Conservation (phyloP, 2,888 invertebrate species). For the Eupithecia inturbata region DNA sequence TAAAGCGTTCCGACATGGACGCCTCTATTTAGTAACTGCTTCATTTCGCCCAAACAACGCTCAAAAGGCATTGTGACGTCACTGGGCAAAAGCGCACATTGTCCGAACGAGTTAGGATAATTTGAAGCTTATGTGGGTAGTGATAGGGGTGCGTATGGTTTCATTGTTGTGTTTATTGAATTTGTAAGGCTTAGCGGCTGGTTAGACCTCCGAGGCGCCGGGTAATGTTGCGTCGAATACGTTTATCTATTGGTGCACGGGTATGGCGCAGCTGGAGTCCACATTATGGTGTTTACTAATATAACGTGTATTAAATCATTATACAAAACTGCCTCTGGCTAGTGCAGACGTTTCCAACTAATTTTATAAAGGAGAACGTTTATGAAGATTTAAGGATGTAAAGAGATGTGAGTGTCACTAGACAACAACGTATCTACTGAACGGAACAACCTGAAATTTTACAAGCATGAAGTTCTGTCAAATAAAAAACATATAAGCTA, state of each 20-base stretch:
- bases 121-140: slow-evolving; percentile 3
- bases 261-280: not conserved
- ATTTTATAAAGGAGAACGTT: not conserved
- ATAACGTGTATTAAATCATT: not conserved
- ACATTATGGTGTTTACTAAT: not conserved
- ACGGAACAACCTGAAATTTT: too few species aligned
- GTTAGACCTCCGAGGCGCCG: slow-evolving; percentile 47
- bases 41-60: slow-evolving; percentile 26
- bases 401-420: not conserved
- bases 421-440: not conserved
- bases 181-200: slow-evolving; percentile 64
- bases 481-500: not conserved
- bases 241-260: not conserved
- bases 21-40: slow-evolving; percentile 7
- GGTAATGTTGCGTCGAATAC: not conserved
- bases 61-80: slow-evolving; percentile 43
- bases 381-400: not conserved
- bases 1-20: not conserved
- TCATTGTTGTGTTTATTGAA: slow-evolving; percentile 60
- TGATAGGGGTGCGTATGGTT: slow-evolving; percentile 15
- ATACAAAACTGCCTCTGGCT: not conserved
- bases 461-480: too few species aligned
- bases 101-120: slow-evolving; percentile 31
- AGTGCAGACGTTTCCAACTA: not conserved
- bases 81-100: slow-evolving; percentile 46